Evolutionary conservation across 2,113 vertebrate genomes (phyloP).

Genomic region (Miniopterus natalensis): DNA sequence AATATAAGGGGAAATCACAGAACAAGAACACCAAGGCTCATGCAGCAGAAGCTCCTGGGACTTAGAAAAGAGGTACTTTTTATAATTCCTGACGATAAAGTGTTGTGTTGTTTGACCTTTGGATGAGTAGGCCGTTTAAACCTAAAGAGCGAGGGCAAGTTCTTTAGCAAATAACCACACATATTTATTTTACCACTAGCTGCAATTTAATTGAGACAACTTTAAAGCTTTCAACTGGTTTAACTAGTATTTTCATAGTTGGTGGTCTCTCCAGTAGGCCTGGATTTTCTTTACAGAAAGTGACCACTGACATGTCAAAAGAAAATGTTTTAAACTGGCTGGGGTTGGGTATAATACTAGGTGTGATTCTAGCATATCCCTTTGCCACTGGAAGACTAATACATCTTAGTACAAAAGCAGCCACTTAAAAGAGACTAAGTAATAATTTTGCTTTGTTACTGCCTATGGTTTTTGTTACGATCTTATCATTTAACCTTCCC

Average conservation of each 20-base stretch:
- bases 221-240: neutral
- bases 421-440: neutral
- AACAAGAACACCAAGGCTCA: neutral
- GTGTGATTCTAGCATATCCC: neutral
- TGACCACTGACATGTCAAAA: neutral
- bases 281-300: neutral
- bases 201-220: neutral
- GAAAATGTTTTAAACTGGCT: neutral
- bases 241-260: neutral
- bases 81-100: neutral
- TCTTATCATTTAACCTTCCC: neutral
- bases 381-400: neutral
- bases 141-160: neutral
- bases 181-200: neutral
- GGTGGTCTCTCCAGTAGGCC: neutral
- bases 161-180: neutral
- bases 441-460: neutral
- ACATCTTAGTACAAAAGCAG: neutral
- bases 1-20: neutral
- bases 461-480: neutral
- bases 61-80: neutral
- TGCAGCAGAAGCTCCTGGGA: neutral
- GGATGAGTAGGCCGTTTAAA: neutral
- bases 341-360: neutral
- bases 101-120: neutral